A percentile compares a stretch with the other conserved stretches of the same genome.
phyloP scores from a whole-genome alignment of 2,888 invertebrate genomes.

The Tortrix viridana region DNA sequence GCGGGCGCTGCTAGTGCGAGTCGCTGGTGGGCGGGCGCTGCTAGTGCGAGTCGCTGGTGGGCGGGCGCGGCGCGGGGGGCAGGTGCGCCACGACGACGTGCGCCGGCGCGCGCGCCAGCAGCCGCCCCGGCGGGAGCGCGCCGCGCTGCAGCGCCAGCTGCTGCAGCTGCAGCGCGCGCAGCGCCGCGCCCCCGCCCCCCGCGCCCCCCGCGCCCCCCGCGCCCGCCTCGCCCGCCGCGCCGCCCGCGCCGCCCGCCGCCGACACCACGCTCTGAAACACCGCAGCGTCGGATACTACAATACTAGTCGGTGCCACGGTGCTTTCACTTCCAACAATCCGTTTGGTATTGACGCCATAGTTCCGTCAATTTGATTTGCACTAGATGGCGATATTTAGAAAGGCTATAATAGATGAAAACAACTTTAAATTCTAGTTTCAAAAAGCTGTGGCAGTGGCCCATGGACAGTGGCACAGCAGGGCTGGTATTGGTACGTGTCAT shows the following conservation, averaged over 20 bases:
- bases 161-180: slow-evolving; percentile 57
- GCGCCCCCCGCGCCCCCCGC: slow-evolving; percentile 36
- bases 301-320: no score
- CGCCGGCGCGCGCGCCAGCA: slow-evolving; percentile 70
- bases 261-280: slow-evolving; percentile 84
- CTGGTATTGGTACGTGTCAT: no score
- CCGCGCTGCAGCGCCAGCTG: slow-evolving; percentile 59
- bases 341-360: background rate
- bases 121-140: slow-evolving; percentile 37
- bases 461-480: no score
- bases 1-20: slow-evolving; percentile 69
- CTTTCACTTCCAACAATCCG: no score
- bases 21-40: no score
- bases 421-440: no score
- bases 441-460: no score
- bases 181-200: slow-evolving; percentile 42
- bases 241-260: slow-evolving; percentile 83
- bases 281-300: slow-evolving; percentile 76
- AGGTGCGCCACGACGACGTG: slow-evolving; percentile 68
- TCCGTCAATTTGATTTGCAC: no score
- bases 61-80: slow-evolving; percentile 49
- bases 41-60: slow-evolving; percentile 52
- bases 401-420: no score
- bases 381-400: no score
- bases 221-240: slow-evolving; percentile 45